These are phyloP conservation scores for Brachionus calyciflorus DNA, from an alignment of 1,140 invertebrate species.

Conservation along the genomic window DNA sequence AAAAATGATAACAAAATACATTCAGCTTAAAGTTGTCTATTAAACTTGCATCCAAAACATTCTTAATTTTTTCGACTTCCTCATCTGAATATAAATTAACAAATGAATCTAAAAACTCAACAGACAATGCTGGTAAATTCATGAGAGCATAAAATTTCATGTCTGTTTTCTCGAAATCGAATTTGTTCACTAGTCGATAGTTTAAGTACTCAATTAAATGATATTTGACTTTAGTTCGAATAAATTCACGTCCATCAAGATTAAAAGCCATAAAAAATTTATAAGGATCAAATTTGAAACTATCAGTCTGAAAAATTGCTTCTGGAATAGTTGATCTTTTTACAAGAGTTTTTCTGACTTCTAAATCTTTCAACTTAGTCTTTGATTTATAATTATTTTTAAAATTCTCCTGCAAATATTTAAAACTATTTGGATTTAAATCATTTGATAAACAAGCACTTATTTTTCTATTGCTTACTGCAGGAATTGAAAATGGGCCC, in stretches of 20 bases:
- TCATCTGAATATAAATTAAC: conserved; percentile 65
- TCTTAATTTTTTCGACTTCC: conserved; percentile 51
- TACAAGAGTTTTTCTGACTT: conserved; percentile 45
- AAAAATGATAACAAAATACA: conserved; percentile 59
- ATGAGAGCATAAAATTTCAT: conserved; percentile 74
- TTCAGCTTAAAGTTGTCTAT: conserved; percentile 2
- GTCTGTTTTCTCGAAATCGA: neutral
- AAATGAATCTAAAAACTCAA: conserved; percentile 80
- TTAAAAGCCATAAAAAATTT: conserved; percentile 63
- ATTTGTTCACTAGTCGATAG: conserved; percentile 50
- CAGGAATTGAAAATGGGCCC: conserved; percentile 88
- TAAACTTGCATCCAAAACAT: neutral
- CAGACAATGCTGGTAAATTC: conserved; percentile 88
- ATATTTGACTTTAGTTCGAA: conserved; percentile 66
- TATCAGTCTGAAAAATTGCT: neutral
- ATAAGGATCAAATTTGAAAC: conserved; percentile 47
- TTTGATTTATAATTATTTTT: conserved; percentile 72
- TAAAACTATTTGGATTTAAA: conserved; percentile 84
- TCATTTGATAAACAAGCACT: conserved; percentile 82
- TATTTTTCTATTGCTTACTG: conserved; percentile 69
- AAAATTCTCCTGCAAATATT: conserved; percentile 79
- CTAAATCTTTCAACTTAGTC: conserved; percentile 50
- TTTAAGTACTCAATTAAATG: conserved; percentile 63
- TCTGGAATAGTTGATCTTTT: conserved; percentile 11
- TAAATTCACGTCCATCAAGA: conserved; percentile 83